Evolutionary conservation across 2,888 invertebrate species (phyloP), one percentile per base, ranked within the genome.

Genomic region (Sinhomidia bicolor): DNA sequence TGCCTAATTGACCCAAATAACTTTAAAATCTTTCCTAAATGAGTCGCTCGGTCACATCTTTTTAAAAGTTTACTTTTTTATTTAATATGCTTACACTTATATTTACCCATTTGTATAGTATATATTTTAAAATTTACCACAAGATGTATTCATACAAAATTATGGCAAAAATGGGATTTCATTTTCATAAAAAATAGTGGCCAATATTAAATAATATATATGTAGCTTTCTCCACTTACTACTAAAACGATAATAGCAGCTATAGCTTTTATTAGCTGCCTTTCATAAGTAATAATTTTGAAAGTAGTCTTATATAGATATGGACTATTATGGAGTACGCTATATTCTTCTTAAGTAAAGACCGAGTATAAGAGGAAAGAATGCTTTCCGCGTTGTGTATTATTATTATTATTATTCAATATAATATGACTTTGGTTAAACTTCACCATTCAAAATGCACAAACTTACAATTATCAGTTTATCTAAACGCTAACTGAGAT

Each of bases 401-500:
- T n/a, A n/a, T n/a, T n/a, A n/a, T n/a, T 17, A 17, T 36, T 32
- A 2, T n/a, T 29, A 12, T 14, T 47, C 14, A 47, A 47, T 12
- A 6, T 47, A 2, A 65, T 29, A 32, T 29, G 29, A 65, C n/a
- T 65, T n/a, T 14, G n/a, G 68, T 17, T 36, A 36, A 68, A 68
- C 60, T 26, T 68, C n/a, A 1, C 41, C 12, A 17, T n/a, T 68
- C 57, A 23, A 23, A 1, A 9, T 60, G 26, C 7, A 23, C 12
- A 23, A 47, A 47, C 47, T 47, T 47, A 47, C 68, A 81, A 71
- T 5, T 47, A 47, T 47, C 2, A 47, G 10, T 54, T 9, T 54
- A 29, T 54, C 47, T 54, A 87, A 29, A 44, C 47, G 12, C 57
- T 57, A 81, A 81, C 23, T 88, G 82, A 88, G 88, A 88, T 83